These are phyloP conservation scores for Tridacna crocea DNA, from an alignment of 2,888 invertebrate genomes.

Conservation along the genomic window DNA sequence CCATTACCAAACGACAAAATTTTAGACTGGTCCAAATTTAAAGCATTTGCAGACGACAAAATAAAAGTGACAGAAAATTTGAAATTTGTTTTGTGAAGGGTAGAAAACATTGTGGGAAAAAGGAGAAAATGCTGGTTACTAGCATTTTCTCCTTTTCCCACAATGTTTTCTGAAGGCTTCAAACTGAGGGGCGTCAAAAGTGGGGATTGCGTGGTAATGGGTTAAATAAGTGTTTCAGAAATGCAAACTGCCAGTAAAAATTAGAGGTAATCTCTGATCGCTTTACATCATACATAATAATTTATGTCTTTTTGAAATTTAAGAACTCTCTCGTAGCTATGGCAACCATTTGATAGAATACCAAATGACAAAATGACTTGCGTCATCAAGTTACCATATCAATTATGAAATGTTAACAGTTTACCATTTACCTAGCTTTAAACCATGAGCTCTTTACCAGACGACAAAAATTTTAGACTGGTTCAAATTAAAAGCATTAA, in stretches of 20 bases:
- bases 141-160: not conserved
- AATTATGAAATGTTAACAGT: slow-evolving; percentile 18
- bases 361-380: slow-evolving; percentile 22
- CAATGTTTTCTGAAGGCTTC: not conserved
- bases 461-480: too few species aligned
- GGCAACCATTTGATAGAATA: slow-evolving; percentile 23
- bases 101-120: not conserved
- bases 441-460: too few species aligned
- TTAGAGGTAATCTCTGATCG: not conserved
- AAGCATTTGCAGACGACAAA: too few species aligned
- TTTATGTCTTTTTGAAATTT: slow-evolving; percentile 21
- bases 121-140: not conserved
- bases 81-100: too few species aligned
- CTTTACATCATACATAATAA: slow-evolving; percentile 8
- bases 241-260: not conserved
- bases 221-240: too few species aligned
- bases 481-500: too few species aligned
- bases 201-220: too few species aligned
- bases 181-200: too few species aligned
- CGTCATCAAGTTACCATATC: slow-evolving; percentile 24
- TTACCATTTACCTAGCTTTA: not conserved
- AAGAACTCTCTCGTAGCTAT: slow-evolving; percentile 17
- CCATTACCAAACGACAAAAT: too few species aligned
- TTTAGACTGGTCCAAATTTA: too few species aligned
- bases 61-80: too few species aligned